Base-by-base conservation (phyloP, 1,140 invertebrate genomes). In the Sipha flava region DNA sequence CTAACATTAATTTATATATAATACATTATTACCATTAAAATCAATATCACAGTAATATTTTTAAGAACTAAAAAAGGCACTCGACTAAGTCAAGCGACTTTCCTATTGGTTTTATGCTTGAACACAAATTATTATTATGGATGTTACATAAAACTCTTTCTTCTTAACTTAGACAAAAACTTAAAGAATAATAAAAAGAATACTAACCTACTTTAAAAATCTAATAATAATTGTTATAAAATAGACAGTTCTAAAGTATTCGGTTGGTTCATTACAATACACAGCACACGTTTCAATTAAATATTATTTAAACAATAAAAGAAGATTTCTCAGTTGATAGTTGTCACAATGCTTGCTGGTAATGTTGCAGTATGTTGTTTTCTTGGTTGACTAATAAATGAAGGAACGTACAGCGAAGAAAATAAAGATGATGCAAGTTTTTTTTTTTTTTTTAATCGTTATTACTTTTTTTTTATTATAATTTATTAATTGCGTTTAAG, bases 31-130 rank as follows among this genome's bases (percentile, higher is more conserved):
- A 77, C 73, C 73, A 77, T 57, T 77, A 77, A 77, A 77, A 77
- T 77, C 73, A 77, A 77, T 77, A 77, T 77, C 73, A 77, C 73
- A 77, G 73, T 77, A 77, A 77, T 77, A 77, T 77, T 77, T 77
- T 77, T 77, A 57, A 75, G 5, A 77, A 26, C 73, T 77, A 77
- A 77, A 73, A 70, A 75, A 77, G 73, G 23, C 34, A 77, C 73
- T 77, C 34, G 73, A 77, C 73, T 57, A 77, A 57, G 52, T 59
- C 73, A 77, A 77, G 73, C 14, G 34, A 77, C 73, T 57, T 75
- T 77, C 16, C 52, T 77, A 77, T 40, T 26, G 57, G 73, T 77
- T 77, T 77, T 77, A 77, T 34, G 73, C 59, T 40, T 77, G 73
- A 77, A 77, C 73, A 77, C 73, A 77, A 77, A 77, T 77, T 59